Conservation (phyloP, 2,113 vertebrate species). For the Zootoca vivipara region DNA sequence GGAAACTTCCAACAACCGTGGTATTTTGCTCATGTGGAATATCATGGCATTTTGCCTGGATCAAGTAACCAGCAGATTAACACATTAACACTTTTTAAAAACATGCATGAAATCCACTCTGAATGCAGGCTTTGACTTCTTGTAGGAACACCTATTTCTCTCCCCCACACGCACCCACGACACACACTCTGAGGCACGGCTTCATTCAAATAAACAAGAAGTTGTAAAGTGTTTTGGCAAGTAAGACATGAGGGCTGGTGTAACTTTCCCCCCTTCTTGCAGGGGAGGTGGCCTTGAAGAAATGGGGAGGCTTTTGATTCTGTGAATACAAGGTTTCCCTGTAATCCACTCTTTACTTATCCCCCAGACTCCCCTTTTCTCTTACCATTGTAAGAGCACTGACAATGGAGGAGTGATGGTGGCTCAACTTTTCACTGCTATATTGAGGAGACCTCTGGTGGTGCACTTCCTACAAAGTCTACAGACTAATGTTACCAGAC, state of each 20-base stretch:
- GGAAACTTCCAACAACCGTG: slow-evolving; percentile 78
- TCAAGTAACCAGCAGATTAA: slow-evolving; percentile 95
- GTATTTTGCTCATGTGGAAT: slow-evolving; percentile 79
- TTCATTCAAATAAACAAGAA: slow-evolving; percentile 67
- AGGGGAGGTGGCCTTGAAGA: too few relatives aligned
- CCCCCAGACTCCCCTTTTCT: too few relatives aligned
- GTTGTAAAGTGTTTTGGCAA: slow-evolving; percentile 47
- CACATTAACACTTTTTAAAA: slow-evolving; percentile 91
- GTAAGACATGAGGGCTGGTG: background rate
- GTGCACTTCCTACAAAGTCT: too few relatives aligned
- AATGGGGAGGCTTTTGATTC: too few relatives aligned
- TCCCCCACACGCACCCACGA: slow-evolving; percentile 57
- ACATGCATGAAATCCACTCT: slow-evolving; percentile 79
- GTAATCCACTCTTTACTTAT: too few relatives aligned
- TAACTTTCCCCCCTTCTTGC: too few relatives aligned
- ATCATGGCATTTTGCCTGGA: slow-evolving; percentile 88
- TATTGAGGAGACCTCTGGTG: too few relatives aligned
- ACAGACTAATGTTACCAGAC: too few relatives aligned
- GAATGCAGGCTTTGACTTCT: slow-evolving; percentile 81
- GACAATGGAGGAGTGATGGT: too few relatives aligned
- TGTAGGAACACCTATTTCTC: slow-evolving; percentile 76
- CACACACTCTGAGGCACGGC: slow-evolving; percentile 48
- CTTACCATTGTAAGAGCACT: too few relatives aligned
- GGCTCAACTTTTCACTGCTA: too few relatives aligned
- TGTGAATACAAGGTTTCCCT: too few relatives aligned